phyloP scores from a whole-genome alignment of 2,888 invertebrate species.

The Limnephilus rhombicus region DNA sequence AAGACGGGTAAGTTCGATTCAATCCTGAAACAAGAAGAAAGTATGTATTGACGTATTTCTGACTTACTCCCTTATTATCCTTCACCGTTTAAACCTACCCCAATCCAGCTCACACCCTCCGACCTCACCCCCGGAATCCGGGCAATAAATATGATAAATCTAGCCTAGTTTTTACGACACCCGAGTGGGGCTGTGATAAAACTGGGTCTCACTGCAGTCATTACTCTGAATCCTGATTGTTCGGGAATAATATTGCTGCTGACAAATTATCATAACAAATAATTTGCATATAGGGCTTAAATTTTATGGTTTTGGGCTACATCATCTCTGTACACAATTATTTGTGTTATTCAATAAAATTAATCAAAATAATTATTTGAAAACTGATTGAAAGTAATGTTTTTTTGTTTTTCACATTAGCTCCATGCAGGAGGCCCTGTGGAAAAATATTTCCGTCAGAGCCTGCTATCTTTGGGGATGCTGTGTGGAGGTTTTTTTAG shows the following conservation, averaged over 20 bases:
- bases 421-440: too few species aligned
- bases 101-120: not conserved
- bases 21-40: too few species aligned
- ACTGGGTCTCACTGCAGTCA: not conserved
- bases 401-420: too few species aligned
- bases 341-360: not conserved
- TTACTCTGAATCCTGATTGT: not conserved
- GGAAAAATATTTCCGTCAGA: too few species aligned
- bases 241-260: not conserved
- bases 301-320: not conserved
- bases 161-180: not conserved
- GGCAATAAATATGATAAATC: constrained; percentile 1
- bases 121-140: not conserved
- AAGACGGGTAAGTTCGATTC: too few species aligned
- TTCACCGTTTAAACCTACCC: not conserved
- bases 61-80: not conserved
- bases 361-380: too few species aligned
- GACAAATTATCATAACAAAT: not conserved
- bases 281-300: not conserved
- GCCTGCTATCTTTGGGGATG: too few species aligned
- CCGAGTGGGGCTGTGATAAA: not conserved
- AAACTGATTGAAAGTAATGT: too few species aligned
- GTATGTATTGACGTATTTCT: not conserved
- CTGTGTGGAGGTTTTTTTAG: too few species aligned
- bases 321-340: not conserved